Percentiles rank a stretch among this genome's conserved stretches.
These are phyloP conservation scores for Phyllotreta striolata DNA, from an alignment of 2,888 invertebrate species.

Conservation along the genomic window DNA sequence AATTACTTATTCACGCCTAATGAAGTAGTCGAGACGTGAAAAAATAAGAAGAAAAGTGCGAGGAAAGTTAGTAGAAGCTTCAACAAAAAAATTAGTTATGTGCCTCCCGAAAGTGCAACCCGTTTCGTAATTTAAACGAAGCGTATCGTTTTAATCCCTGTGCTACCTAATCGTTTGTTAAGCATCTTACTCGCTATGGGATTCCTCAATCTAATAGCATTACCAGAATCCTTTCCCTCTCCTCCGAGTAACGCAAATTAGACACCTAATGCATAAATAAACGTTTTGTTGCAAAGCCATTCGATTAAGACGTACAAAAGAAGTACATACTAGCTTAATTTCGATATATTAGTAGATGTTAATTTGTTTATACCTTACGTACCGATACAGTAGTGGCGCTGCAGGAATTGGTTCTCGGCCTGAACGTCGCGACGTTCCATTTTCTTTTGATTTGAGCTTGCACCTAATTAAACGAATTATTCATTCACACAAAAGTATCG, in stretches of 20 bases:
- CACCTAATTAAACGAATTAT: conserved; percentile 60
- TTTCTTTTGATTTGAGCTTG: conserved; percentile 84
- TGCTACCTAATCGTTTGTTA: no score
- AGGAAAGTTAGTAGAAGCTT: background rate
- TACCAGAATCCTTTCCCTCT: no score
- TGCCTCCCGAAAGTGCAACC: no score
- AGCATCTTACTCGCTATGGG: no score
- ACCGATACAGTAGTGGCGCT: conserved; percentile 90
- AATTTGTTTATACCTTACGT: conserved; percentile 63
- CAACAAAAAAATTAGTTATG: no score
- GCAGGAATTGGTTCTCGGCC: conserved; percentile 83
- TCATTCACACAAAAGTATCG: conserved; percentile 1
- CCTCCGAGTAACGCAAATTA: no score
- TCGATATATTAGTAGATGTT: conserved; percentile 25
- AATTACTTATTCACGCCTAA: background rate
- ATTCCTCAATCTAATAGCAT: no score
- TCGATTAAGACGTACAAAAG: background rate
- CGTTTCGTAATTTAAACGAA: no score
- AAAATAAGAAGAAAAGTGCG: background rate
- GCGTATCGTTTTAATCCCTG: no score
- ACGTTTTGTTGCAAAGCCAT: conserved; percentile 2
- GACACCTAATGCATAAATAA: background rate
- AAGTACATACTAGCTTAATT: background rate
- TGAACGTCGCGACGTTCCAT: conserved; percentile 77
- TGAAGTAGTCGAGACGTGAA: background rate